Percentiles rank a stretch among this genome's conserved stretches.
Evolutionary conservation across 1,140 invertebrate genomes (phyloP).

Genomic region (Drosophila subpulchrella): DNA sequence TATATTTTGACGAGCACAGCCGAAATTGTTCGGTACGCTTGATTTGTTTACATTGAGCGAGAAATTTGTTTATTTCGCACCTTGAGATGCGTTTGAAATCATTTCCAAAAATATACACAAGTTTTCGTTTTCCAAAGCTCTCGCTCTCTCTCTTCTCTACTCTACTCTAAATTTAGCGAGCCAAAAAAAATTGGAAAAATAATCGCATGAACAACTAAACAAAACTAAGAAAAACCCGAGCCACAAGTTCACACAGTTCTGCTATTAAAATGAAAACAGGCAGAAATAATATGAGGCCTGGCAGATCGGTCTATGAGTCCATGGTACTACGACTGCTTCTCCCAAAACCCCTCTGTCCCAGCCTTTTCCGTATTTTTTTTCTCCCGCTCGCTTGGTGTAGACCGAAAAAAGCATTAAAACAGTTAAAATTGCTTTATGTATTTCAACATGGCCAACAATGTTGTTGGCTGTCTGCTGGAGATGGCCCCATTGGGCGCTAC

Average conservation of each 20-base stretch:
- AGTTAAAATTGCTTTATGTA: slow-evolving; percentile 81
- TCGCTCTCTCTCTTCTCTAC: neutral
- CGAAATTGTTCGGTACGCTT: slow-evolving; percentile 41
- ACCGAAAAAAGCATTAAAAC: slow-evolving; percentile 63
- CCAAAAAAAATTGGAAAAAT: slow-evolving; percentile 51
- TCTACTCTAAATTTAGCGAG: slow-evolving; percentile 73
- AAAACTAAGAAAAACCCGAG: slow-evolving; percentile 22
- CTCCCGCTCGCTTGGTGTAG: slow-evolving; percentile 13
- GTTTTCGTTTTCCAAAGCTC: slow-evolving; percentile 30
- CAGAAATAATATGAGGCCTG: slow-evolving; percentile 26
- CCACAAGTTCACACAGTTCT: slow-evolving; percentile 73
- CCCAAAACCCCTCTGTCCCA: neutral
- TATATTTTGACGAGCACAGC: slow-evolving; percentile 29
- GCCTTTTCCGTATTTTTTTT: neutral
- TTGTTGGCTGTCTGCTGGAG: slow-evolving; percentile 30
- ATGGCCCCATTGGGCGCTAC: slow-evolving; percentile 67
- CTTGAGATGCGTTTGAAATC: slow-evolving; percentile 81
- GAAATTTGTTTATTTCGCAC: slow-evolving; percentile 75
- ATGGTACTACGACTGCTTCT: neutral
- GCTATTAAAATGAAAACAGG: slow-evolving; percentile 50
- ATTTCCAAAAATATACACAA: slow-evolving; percentile 77
- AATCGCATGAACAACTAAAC: slow-evolving; percentile 70
- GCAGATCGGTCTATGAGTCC: slow-evolving; percentile 12
- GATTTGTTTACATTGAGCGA: slow-evolving; percentile 73
- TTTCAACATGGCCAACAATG: slow-evolving; percentile 68